A percentile compares a stretch with the other conserved stretches of the same genome.
These are phyloP conservation scores for Bellardia bayeri DNA, from an alignment of 2,888 invertebrate genomes.

Conservation along the genomic window DNA sequence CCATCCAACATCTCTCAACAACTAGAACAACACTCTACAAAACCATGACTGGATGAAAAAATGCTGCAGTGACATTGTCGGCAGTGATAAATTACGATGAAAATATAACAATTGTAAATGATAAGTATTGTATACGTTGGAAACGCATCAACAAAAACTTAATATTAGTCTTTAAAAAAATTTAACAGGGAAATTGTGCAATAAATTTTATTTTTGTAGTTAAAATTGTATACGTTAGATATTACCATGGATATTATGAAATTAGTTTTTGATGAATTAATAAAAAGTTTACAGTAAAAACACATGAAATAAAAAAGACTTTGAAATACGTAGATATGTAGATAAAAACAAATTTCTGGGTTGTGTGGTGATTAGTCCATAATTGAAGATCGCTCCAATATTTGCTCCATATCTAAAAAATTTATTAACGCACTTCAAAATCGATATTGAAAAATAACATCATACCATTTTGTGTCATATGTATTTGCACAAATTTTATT, in stretches of 20 bases:
- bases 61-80: slow-evolving; percentile 46
- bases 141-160: not conserved
- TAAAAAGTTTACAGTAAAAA: too few species aligned
- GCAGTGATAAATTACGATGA: slow-evolving; percentile 55
- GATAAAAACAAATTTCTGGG: too few species aligned
- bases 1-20: not conserved
- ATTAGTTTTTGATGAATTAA: not conserved
- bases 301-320: too few species aligned
- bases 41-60: slow-evolving; percentile 42
- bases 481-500: too few species aligned
- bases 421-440: too few species aligned
- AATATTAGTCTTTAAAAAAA: not conserved
- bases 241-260: not conserved
- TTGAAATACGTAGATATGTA: too few species aligned
- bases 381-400: too few species aligned
- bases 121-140: slow-evolving; percentile 10
- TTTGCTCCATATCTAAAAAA: too few species aligned
- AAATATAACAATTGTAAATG: slow-evolving; percentile 47
- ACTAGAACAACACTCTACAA: slow-evolving; percentile 30
- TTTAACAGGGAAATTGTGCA: slow-evolving; percentile 11
- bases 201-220: slow-evolving; percentile 14
- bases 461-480: too few species aligned
- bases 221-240: not conserved
- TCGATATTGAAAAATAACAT: too few species aligned
- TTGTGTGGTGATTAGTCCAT: too few species aligned